Conservation (phyloP, 2,113 vertebrate genomes). For the Boleophthalmus pectinirostris region DNA sequence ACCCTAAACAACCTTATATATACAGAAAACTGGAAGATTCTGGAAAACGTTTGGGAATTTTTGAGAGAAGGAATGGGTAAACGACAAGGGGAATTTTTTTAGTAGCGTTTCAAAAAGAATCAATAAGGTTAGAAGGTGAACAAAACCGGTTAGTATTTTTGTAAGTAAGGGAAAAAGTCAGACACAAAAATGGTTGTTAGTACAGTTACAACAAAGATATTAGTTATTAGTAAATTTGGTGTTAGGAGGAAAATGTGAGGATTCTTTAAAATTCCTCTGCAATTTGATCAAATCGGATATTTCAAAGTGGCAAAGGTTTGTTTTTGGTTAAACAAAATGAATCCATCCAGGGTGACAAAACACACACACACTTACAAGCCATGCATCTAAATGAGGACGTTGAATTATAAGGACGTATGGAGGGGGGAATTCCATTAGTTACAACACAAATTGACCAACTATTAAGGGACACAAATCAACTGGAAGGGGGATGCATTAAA, state of each 20-base stretch:
- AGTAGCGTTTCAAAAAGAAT: constrained; percentile 41
- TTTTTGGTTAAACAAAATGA: constrained; percentile 71
- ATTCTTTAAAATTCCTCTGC: constrained; percentile 73
- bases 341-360: constrained; percentile 66
- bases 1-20: constrained; percentile 27
- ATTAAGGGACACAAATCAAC: constrained; percentile 15
- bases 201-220: constrained; percentile 82
- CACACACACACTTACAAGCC: constrained; percentile 72
- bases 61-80: constrained; percentile 20
- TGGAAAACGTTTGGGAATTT: not conserved
- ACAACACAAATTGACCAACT: constrained; percentile 52
- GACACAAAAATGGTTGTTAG: constrained; percentile 88
- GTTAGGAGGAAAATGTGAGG: constrained; percentile 50
- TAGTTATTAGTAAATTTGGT: constrained; percentile 75
- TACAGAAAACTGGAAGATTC: constrained; percentile 17
- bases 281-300: constrained; percentile 75
- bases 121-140: constrained; percentile 70
- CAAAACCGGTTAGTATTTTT: constrained; percentile 81
- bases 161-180: constrained; percentile 80
- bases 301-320: constrained; percentile 65
- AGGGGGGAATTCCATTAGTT: constrained; percentile 32
- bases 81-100: constrained; percentile 11
- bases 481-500: constrained; percentile 49
- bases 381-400: constrained; percentile 62
- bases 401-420: constrained; percentile 3